Base-by-base conservation (phyloP, 2,797 vertebrate genomes). In the Characodon lateralis region DNA sequence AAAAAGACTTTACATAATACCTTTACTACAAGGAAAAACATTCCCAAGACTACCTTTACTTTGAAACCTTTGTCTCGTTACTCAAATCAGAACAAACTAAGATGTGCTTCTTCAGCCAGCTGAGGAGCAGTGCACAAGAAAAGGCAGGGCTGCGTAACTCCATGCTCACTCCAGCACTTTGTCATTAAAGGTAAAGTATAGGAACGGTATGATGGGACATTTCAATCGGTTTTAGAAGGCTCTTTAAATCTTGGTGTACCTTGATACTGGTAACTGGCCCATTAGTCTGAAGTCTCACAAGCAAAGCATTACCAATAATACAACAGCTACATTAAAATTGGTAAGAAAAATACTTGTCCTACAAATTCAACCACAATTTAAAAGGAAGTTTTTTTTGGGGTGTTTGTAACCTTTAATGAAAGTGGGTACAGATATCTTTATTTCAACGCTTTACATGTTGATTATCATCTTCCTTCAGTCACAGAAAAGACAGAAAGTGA, bases 391-490 rank as follows among this genome's bases (percentile, higher is more conserved):
- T 63, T 61, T 1, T 65, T 39, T 39, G 20, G 0, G 9, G 4
- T 0, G 9, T 41, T 66, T 41, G 31, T 2, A 35, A 35, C 2
- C 1, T 65, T 53, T 2, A 5, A 9, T 51, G 20, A 50, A 78
- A 82, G 78, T 71, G n/a, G 26, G 74, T 73, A 41, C 65, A 13
- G 69, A 72, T 51, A 9, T 50, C 74, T 87, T 87, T 91, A 83
- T 86, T 91, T 80, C 77, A 82, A 90, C 79, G 78, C 83, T 80
- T 79, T 73, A 86, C 88, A 88, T 89, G 73, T 84, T 90, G 74
- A 70, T 86, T 88, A 89, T 91, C 87, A 28, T 76, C 72, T 83
- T 89, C 83, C 79, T 41, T 31, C n/a, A 13, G 5, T 79, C 78
- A 0, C 13, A 76, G 55, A 82, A 76, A 83, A 87, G 88, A 77